These are phyloP conservation scores for Megathymus violae DNA, from an alignment of 1,140 invertebrate species.

Conservation along the genomic window DNA sequence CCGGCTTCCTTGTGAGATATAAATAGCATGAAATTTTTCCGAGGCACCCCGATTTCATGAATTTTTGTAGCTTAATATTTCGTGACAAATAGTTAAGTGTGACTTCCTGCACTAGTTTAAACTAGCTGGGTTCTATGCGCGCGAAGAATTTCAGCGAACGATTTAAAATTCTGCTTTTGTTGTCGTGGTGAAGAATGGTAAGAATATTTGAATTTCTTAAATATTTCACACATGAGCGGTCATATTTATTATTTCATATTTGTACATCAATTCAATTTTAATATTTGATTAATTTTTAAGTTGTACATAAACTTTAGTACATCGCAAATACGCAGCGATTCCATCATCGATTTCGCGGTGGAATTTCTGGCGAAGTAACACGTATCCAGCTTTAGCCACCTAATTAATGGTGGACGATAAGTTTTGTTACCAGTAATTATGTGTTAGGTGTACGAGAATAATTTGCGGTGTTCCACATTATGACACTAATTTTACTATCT, in stretches of 20 bases:
- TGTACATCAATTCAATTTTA: no score
- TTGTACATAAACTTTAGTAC: no score
- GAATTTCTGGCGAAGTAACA: no score
- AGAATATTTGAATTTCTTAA: constrained; percentile 17
- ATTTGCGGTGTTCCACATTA: no score
- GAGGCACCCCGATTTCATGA: constrained; percentile 69
- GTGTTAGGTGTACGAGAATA: no score
- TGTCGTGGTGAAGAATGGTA: not conserved
- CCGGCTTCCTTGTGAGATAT: constrained; percentile 57
- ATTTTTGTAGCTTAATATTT: constrained; percentile 77
- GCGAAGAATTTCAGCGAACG: constrained; percentile 25
- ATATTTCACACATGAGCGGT: constrained; percentile 6
- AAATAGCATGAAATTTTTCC: constrained; percentile 67
- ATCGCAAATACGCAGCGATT: no score
- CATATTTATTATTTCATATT: not conserved
- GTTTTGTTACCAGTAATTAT: no score
- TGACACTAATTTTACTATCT: no score
- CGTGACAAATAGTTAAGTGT: constrained; percentile 68
- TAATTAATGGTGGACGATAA: no score
- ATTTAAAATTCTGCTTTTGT: constrained; percentile 28
- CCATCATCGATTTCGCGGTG: no score
- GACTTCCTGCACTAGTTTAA: constrained; percentile 47
- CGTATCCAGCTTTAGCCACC: no score
- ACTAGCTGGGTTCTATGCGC: constrained; percentile 45
- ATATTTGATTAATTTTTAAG: no score